Evolutionary conservation across 2,113 vertebrate species (phyloP), one percentile per base, ranked within the genome.

Genomic region (Phylloscopus whistleri): DNA sequence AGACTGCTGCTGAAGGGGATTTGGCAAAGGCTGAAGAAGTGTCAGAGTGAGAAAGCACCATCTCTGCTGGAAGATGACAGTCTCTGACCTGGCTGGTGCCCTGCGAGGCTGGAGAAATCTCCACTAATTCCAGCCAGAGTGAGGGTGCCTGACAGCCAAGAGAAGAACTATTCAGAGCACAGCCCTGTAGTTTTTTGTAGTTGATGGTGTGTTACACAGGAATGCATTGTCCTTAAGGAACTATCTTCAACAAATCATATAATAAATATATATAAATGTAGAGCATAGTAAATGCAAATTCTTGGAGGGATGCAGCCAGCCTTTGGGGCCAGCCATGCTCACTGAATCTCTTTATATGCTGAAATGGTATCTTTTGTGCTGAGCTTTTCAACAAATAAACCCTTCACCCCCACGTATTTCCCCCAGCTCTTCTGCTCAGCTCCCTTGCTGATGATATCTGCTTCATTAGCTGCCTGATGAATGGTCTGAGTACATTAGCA

Each of bases 391-490:
- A 35, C 75, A 86, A 43, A 73, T 35, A 69, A 93, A 62, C 33
- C 6, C 39, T 80, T 77, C 33, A 52, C 16, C 16, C 51, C 10
- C 15, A 35, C 0, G 0, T 48, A 12, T 92, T 86, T 93, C 68
- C 93, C 13, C 33, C 51, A 43, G 24, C 76, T 81, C 46, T 84
- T 77, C 27, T 89, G 51, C 49, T 94, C 53, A 66, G 37, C 41
- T 76, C 72, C 51, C 51, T 76, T 60, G n/a, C 56, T 85, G 87
- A 64, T 44, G 52, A n/a, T 72, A 76, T 60, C 84, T 85, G 90
- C 64, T 77, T 95, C 70, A 37, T 93, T 85, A 94, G 62, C 23
- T 94, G 70, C 85, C 37, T 80, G 79, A 93, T 80, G 70, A 91
- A 79, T 64, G 55, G 22, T 83, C 70, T 70, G 37, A 78, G 68